phyloP scores from a whole-genome alignment of 2,113 vertebrate species.

The Cottus gobio region DNA sequence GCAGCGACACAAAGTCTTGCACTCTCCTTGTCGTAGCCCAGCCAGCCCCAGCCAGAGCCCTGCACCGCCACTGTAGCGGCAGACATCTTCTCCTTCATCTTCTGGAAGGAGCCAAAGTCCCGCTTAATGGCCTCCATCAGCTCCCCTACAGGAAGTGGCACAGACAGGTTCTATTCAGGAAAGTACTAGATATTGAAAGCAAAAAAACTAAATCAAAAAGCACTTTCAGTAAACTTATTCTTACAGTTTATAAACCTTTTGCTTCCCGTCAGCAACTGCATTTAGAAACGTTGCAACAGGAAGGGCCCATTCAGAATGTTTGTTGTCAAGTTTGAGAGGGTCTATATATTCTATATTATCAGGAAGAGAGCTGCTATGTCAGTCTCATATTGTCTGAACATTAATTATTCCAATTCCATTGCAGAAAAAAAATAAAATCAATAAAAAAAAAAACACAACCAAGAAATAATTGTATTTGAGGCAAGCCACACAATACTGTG shows the following conservation, averaged over 20 bases:
- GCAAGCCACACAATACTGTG: background rate
- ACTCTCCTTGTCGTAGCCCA: constrained; percentile 91
- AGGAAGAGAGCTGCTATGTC: background rate
- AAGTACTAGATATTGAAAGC: background rate
- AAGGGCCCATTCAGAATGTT: too few relatives aligned
- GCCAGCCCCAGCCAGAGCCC: constrained; percentile 98
- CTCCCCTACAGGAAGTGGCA: constrained; percentile 83
- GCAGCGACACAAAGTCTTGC: constrained; percentile 87
- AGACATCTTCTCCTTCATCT: constrained; percentile 94
- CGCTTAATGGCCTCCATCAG: constrained; percentile 92
- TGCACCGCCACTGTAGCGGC: constrained; percentile 91
- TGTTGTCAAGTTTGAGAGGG: too few relatives aligned
- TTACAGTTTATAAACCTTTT: background rate
- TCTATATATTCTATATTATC: background rate
- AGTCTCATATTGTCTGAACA: background rate
- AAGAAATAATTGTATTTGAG: too few relatives aligned
- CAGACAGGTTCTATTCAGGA: background rate
- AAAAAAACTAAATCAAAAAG: background rate
- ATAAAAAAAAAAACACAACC: too few relatives aligned
- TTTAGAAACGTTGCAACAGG: too few relatives aligned
- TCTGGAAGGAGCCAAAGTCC: constrained; percentile 95
- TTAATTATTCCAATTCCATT: background rate
- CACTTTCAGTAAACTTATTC: background rate
- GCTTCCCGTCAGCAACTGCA: too few relatives aligned
- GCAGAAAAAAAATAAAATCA: background rate